Conservation (phyloP, 1,140 invertebrate genomes). For the Arion vulgaris region DNA sequence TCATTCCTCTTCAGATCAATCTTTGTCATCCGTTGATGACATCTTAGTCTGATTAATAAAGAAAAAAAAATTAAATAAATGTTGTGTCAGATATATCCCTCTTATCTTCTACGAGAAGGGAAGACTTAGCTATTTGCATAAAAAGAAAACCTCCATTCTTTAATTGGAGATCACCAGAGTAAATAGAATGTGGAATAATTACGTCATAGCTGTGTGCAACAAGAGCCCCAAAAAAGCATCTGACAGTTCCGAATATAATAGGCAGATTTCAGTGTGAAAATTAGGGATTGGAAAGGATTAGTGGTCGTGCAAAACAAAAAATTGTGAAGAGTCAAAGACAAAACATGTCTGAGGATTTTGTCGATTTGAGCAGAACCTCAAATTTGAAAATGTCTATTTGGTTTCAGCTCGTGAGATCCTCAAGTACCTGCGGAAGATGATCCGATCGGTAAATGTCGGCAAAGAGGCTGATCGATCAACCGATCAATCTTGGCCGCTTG, state of each 20-base stretch:
- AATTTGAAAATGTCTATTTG: slow-evolving; percentile 15
- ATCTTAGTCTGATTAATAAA: not conserved
- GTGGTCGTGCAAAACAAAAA: not conserved
- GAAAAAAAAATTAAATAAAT: not conserved
- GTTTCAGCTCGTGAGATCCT: not conserved
- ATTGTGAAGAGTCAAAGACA: slow-evolving; percentile 1
- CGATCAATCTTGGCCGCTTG: slow-evolving; percentile 11
- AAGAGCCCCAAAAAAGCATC: not conserved
- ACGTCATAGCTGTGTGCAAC: not conserved
- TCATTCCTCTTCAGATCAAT: not conserved
- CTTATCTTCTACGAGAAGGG: no score
- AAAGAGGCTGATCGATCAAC: not conserved
- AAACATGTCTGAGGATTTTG: not conserved
- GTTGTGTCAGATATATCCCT: not conserved
- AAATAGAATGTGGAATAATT: not conserved
- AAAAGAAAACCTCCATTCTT: not conserved
- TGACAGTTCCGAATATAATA: not conserved
- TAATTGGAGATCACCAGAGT: not conserved
- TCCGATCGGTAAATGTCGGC: slow-evolving; percentile 15
- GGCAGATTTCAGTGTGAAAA: slow-evolving; percentile 6
- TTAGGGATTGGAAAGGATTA: slow-evolving; percentile 4
- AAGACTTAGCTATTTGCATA: not conserved
- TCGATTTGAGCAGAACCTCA: not conserved
- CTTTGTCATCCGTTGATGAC: not conserved
- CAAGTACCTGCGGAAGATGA: not conserved